Conservation (phyloP, 2,888 invertebrate genomes). For the Chaetoderma sp. region DNA sequence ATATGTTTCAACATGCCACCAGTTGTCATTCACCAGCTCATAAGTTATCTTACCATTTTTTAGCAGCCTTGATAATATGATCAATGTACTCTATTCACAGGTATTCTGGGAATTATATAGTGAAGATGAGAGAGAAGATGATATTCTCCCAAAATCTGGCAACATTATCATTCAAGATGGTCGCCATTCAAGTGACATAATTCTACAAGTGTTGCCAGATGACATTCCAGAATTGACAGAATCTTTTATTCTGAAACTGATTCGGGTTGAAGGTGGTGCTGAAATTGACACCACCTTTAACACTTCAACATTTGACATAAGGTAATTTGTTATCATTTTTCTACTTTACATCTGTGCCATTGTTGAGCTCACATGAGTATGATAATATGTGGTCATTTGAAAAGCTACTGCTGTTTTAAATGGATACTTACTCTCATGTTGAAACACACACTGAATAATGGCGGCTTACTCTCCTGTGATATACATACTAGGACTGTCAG, state of each 20-base stretch:
- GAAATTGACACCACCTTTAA: slow-evolving; percentile 53
- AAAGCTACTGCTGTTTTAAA: too few species aligned
- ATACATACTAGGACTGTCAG: too few species aligned
- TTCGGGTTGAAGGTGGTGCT: slow-evolving; percentile 62
- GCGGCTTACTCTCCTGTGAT: too few species aligned
- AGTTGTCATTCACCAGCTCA: too few species aligned
- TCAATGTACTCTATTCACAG: slow-evolving; percentile 32
- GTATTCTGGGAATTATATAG: slow-evolving; percentile 59
- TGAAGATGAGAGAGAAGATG: slow-evolving; percentile 36
- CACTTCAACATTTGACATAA: slow-evolving; percentile 53
- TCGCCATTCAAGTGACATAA: slow-evolving; percentile 47
- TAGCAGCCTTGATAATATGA: too few species aligned
- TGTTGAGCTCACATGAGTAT: too few species aligned
- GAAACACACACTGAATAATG: too few species aligned
- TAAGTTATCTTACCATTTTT: too few species aligned
- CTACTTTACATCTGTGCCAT: neutral
- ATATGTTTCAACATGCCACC: too few species aligned
- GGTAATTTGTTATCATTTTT: slow-evolving; percentile 43
- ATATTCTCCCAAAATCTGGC: slow-evolving; percentile 56
- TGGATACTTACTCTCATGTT: too few species aligned
- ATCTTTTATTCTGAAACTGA: slow-evolving; percentile 48
- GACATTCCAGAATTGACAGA: slow-evolving; percentile 61
- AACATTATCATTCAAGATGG: slow-evolving; percentile 45
- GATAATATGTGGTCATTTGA: too few species aligned
- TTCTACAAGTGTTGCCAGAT: slow-evolving; percentile 58